These are phyloP conservation scores for Montipora sp. DNA, from an alignment of 64 coral and sea anemone genomes.

Conservation along the genomic window DNA sequence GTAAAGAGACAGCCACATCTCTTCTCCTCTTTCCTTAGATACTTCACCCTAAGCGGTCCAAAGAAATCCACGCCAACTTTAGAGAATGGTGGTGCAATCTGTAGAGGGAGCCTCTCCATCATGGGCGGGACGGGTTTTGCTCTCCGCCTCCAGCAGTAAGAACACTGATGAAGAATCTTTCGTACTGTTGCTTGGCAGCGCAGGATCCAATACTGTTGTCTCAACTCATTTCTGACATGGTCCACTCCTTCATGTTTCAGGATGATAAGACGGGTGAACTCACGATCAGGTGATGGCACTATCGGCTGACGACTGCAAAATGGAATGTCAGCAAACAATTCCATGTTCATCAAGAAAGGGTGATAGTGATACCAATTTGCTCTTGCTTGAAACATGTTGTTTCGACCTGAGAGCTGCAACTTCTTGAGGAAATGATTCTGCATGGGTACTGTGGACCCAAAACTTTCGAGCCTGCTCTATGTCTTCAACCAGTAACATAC, in stretches of 20 bases:
- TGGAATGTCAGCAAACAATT: slow-evolving; percentile 10
- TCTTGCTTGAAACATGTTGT: too few species aligned
- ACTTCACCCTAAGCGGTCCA: slow-evolving; percentile 10
- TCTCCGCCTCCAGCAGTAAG: slow-evolving; percentile 3
- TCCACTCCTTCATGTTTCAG: background rate
- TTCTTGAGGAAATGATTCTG: too few species aligned
- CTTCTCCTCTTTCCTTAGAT: slow-evolving; percentile 27
- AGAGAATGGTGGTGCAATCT: background rate
- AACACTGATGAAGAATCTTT: background rate
- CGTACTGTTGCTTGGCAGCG: too few species aligned
- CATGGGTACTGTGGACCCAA: background rate
- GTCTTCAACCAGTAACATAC: background rate
- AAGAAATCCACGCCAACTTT: too few species aligned
- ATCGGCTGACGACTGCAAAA: background rate
- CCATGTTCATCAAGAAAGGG: background rate
- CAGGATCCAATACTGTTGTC: too few species aligned
- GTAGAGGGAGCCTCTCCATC: background rate
- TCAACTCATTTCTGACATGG: background rate
- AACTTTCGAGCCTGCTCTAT: background rate
- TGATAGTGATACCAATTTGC: too few species aligned
- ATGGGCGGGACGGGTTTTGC: background rate
- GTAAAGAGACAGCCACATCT: slow-evolving; percentile 40
- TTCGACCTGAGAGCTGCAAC: too few species aligned
- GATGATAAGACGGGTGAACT: background rate
- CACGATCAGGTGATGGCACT: background rate